Conservation (phyloP, 2,888 invertebrate species). For the Bhutanitis thaidina region DNA sequence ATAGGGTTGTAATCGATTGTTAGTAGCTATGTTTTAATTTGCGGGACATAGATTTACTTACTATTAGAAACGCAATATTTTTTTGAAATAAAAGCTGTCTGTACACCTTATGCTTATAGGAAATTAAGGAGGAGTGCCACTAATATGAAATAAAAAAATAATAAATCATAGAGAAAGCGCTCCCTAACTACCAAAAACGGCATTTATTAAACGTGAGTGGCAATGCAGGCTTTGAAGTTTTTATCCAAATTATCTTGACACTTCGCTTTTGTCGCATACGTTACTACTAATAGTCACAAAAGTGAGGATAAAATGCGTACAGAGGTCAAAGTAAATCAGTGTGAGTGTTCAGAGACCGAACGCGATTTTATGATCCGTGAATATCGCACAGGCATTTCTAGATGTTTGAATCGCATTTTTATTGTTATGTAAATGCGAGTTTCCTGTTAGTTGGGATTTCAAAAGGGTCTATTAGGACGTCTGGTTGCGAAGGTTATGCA, state of each 20-base stretch:
- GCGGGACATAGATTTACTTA: too few relatives aligned
- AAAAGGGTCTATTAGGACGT: constrained; percentile 79
- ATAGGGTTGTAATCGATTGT: too few relatives aligned
- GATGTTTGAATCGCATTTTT: constrained; percentile 79
- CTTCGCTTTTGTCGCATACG: constrained; percentile 32
- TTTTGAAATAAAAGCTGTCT: too few relatives aligned
- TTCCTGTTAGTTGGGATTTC: constrained; percentile 79
- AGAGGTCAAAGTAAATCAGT: constrained; percentile 64
- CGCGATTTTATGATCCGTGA: constrained; percentile 79
- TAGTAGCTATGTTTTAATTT: too few relatives aligned
- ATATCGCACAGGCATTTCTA: constrained; percentile 77
- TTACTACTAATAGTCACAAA: constrained; percentile 37
- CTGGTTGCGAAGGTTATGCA: constrained; percentile 76
- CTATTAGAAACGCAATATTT: too few relatives aligned
- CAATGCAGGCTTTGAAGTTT: constrained; percentile 43
- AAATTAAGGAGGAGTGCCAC: background rate
- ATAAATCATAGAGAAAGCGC: background rate
- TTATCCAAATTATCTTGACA: constrained; percentile 55
- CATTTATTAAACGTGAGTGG: background rate
- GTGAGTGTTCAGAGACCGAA: constrained; percentile 59
- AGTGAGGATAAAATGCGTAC: constrained; percentile 36
- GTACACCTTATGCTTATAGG: too few relatives aligned
- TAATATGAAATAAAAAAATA: constrained; percentile 12
- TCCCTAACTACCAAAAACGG: too few relatives aligned
- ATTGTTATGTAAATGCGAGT: constrained; percentile 79